Base-by-base conservation (phyloP, 2,888 invertebrate species). In the Drosophila kuntzei region DNA sequence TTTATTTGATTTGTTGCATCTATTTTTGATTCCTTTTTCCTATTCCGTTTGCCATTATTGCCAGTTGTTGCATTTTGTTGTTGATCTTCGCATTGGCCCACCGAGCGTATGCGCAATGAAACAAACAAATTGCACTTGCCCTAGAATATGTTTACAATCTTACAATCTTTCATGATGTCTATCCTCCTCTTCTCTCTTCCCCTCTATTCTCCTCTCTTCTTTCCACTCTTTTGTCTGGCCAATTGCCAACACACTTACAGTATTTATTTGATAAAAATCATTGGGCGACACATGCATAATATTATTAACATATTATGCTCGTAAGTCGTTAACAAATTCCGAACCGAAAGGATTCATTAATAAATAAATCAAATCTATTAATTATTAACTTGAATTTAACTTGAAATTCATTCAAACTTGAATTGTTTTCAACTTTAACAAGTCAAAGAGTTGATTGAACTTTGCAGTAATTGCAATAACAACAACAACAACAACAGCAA, bases 61-160 rank as follows among this genome's bases (percentile, higher is more conserved):
- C 18, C 36, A 36, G 29, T 37, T 50, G 22, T 32, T 32, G 49
- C 39, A n/a, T 47, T 41, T n/a, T 62, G n/a, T 16, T 4, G 25
- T 43, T 71, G 54, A 47, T 47, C 47, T 32, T 47, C 34, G 22
- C 49, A 22, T 50, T 27, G 60, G 66, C 44, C 22, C 54, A 68
- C 68, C 7, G 49, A 32, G 68, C 72, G 72, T 59, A 72, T 72
- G 73, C 73, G 74, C 72, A 68, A 72, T 54, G 37, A 16, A 36
- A 49, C 58, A 57, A 20, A 55, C 46, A 53, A 36, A 41, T 27
- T 63, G 61, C 66, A 62, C 67, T 72, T 62, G 72, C 72, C 72
- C 73, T 72, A 72, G 63, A 63, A 66, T 32, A 68, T 53, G 62
- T 57, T 49, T 47, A 50, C 37, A 64, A 51, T 58, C 67, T 49